These are phyloP conservation scores for Intellagama lesueurii DNA, from an alignment of 2,797 vertebrate species.

Conservation along the genomic window DNA sequence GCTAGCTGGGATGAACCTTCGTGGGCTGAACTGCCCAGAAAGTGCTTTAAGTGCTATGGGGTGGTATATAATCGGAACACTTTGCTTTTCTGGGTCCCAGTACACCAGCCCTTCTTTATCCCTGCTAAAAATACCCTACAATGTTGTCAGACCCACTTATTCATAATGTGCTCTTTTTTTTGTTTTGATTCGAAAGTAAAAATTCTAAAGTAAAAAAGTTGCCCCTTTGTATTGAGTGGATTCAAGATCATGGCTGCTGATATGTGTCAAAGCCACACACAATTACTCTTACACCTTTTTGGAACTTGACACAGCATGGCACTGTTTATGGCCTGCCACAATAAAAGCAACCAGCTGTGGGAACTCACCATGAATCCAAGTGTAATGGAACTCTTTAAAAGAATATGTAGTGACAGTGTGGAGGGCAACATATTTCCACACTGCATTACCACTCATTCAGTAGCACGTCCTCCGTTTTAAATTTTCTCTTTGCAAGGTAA, in stretches of 20 bases:
- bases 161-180: constrained; percentile 14
- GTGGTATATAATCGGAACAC: too few species aligned
- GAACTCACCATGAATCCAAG: constrained; percentile 60
- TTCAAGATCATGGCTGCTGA: constrained; percentile 68
- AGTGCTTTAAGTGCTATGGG: too few species aligned
- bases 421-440: constrained; percentile 69
- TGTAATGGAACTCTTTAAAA: constrained; percentile 65
- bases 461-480: constrained; percentile 48
- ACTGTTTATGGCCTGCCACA: constrained; percentile 73
- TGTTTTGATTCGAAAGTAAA: constrained; percentile 62
- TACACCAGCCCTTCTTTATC: neutral
- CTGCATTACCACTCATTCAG: constrained; percentile 55
- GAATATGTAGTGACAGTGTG: constrained; percentile 50
- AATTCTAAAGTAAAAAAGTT: constrained; percentile 38
- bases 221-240: constrained; percentile 54
- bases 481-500: constrained; percentile 70
- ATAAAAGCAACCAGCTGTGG: constrained; percentile 57
- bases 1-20: too few species aligned
- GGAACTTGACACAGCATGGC: constrained; percentile 68
- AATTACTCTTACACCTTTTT: constrained; percentile 74
- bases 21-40: neutral
- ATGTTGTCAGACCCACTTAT: neutral
- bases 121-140: too few species aligned
- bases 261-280: constrained; percentile 76
- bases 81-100: too few species aligned